These are phyloP conservation scores for Atta colombica DNA, from an alignment of 1,140 invertebrate species.

Conservation along the genomic window DNA sequence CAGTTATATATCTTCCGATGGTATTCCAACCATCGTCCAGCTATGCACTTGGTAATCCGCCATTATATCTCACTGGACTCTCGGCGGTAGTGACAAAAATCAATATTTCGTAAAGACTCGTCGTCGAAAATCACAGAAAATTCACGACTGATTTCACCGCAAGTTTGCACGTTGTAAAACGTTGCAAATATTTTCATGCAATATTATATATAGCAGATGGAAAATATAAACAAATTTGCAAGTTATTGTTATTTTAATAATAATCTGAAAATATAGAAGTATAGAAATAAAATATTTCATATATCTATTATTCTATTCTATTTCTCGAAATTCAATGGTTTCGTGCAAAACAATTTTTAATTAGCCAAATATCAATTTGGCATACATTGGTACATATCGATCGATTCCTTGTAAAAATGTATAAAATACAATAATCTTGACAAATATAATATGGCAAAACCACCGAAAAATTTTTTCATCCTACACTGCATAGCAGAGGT, in stretches of 20 bases:
- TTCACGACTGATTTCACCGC: conserved; percentile 50
- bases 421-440: background rate
- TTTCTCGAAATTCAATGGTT: background rate
- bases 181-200: conserved; percentile 2
- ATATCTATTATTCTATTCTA: background rate
- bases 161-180: background rate
- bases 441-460: background rate
- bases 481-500: background rate
- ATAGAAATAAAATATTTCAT: background rate
- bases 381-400: background rate
- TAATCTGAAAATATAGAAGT: background rate
- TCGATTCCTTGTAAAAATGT: background rate
- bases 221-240: background rate
- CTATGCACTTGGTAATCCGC: conserved; percentile 42
- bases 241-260: background rate
- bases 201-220: background rate
- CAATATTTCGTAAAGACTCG: conserved; percentile 65
- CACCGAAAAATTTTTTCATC: background rate
- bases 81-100: conserved; percentile 62
- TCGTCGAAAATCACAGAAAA: background rate
- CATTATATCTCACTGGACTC: conserved; percentile 62
- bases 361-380: background rate
- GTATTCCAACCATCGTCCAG: conserved; percentile 22
- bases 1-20: conserved; percentile 74
- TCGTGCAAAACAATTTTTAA: background rate